A percentile compares a stretch with the other conserved stretches of the same genome.
These are phyloP conservation scores for Lagocephalus sceleratus DNA, from an alignment of 2,797 vertebrate genomes.

Conservation along the genomic window DNA sequence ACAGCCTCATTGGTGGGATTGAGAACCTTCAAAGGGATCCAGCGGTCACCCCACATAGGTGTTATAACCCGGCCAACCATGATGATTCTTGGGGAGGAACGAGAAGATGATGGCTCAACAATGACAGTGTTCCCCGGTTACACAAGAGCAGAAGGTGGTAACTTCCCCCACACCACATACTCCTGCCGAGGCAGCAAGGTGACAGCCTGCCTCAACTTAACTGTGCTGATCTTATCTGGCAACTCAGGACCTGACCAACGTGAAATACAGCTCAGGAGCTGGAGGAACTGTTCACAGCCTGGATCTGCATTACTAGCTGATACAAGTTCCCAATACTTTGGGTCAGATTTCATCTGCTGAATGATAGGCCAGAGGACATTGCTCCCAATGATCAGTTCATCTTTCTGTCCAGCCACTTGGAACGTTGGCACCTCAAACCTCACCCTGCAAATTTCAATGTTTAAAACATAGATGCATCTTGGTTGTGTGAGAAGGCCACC, in stretches of 20 bases:
- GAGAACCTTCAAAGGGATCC: not conserved
- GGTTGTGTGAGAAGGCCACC: not conserved
- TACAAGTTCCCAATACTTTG: not conserved
- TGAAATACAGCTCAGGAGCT: constrained; percentile 8
- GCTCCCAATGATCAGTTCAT: constrained; percentile 31
- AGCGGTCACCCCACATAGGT: not conserved
- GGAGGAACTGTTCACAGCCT: constrained; percentile 21
- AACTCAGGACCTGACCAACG: constrained; percentile 1
- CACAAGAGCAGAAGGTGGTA: not conserved
- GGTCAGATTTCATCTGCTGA: constrained; percentile 18
- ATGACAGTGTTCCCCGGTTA: not conserved
- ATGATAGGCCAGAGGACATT: constrained; percentile 37
- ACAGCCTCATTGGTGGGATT: not conserved
- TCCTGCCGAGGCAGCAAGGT: not conserved
- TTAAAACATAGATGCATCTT: not conserved
- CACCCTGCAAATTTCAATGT: not conserved
- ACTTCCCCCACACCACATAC: not conserved
- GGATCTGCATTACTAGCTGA: not conserved
- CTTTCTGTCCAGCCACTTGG: constrained; percentile 4
- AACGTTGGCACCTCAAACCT: not conserved
- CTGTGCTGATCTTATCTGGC: constrained; percentile 7
- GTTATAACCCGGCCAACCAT: not conserved
- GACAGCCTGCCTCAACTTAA: constrained; percentile 9
- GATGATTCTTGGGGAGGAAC: not conserved
- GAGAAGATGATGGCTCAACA: not conserved